Conservation (phyloP, 2,113 vertebrate genomes). For the Vanacampus margaritifer region DNA sequence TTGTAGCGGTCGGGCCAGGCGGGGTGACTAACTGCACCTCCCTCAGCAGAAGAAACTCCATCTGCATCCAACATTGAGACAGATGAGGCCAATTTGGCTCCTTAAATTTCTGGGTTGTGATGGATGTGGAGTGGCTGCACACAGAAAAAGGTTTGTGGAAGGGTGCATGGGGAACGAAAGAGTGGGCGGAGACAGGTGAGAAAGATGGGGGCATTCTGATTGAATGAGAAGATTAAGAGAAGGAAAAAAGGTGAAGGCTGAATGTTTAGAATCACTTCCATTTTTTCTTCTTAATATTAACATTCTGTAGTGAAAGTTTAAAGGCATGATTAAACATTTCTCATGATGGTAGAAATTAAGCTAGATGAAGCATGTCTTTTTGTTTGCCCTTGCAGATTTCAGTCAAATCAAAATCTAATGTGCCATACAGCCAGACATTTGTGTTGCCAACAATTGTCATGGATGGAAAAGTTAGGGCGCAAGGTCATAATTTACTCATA, state of each 20-base stretch:
- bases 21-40: constrained; percentile 97
- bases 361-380: background rate
- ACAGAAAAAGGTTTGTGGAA: constrained; percentile 82
- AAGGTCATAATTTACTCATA: constrained; percentile 7
- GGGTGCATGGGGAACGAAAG: constrained; percentile 81
- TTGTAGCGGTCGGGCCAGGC: constrained; percentile 79
- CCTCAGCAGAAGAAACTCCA: constrained; percentile 96
- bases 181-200: constrained; percentile 66
- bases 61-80: constrained; percentile 99
- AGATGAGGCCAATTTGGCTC: constrained; percentile 99
- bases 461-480: constrained; percentile 30
- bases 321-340: background rate
- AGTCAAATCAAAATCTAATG: constrained; percentile 34
- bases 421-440: constrained; percentile 9
- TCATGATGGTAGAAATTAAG: background rate
- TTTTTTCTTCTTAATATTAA: background rate
- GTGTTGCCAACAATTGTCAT: constrained; percentile 26
- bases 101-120: constrained; percentile 98
- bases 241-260: constrained; percentile 30
- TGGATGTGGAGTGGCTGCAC: constrained; percentile 90
- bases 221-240: constrained; percentile 23
- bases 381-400: constrained; percentile 14
- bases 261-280: background rate
- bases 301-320: background rate
- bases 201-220: constrained; percentile 29